phyloP scores from a whole-genome alignment of 1,140 invertebrate genomes.

The Camponotus pennsylvanicus region DNA sequence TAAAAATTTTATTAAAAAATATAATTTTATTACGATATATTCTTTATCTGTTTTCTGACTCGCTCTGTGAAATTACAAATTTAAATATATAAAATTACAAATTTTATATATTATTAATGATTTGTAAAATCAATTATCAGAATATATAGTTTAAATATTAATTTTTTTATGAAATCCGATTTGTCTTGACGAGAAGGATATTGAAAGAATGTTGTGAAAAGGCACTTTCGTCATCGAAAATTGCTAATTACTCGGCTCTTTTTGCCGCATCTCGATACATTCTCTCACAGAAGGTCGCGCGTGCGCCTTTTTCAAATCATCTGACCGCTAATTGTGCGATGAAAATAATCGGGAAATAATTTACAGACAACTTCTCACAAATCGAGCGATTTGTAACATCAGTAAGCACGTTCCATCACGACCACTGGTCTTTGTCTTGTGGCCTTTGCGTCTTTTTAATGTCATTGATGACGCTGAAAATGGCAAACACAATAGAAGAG shows the following conservation, averaged over 20 bases:
- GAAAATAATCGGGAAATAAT: conserved; percentile 24
- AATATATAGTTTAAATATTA: neutral
- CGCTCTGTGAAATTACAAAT: too few species aligned
- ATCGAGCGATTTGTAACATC: conserved; percentile 38
- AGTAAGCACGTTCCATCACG: conserved; percentile 62
- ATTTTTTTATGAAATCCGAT: conserved; percentile 26
- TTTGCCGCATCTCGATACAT: conserved; percentile 20
- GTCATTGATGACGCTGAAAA: conserved; percentile 47
- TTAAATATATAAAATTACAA: neutral
- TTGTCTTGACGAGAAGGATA: neutral
- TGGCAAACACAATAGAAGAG: conserved; percentile 26
- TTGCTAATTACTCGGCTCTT: conserved; percentile 41
- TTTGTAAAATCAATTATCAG: neutral
- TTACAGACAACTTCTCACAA: conserved; percentile 17
- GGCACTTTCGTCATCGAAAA: conserved; percentile 37
- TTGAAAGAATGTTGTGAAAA: conserved; percentile 16
- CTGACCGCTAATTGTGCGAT: conserved; percentile 24
- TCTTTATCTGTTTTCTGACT: too few species aligned
- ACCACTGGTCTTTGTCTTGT: conserved; percentile 3
- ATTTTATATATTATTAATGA: neutral
- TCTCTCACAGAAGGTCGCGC: neutral
- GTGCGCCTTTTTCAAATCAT: neutral
- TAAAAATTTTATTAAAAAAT: neutral
- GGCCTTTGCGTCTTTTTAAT: conserved; percentile 64
- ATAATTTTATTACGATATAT: too few species aligned